phyloP scores from a whole-genome alignment of 1,140 invertebrate species.

The Dryas iulia region DNA sequence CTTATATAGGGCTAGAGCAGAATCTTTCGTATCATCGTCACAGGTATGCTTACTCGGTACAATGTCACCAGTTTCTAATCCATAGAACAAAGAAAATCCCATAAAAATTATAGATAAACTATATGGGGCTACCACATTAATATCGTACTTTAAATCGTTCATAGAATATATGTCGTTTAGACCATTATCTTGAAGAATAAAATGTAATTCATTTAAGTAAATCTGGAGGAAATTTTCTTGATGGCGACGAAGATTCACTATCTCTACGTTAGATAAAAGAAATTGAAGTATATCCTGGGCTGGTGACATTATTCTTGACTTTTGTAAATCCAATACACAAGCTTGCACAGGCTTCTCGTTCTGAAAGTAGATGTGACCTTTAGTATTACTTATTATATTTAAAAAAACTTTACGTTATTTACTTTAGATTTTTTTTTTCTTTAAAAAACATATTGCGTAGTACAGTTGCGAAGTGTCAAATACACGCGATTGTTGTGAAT shows the following conservation, averaged over 20 bases:
- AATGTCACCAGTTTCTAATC: background rate
- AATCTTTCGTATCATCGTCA: background rate
- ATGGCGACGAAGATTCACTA: background rate
- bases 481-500: too few relatives aligned
- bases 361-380: conserved; percentile 16
- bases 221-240: conserved; percentile 3
- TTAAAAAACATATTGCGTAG: too few relatives aligned
- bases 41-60: background rate
- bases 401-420: too few relatives aligned
- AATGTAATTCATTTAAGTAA: background rate
- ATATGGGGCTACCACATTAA: conserved; percentile 13
- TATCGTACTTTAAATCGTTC: conserved; percentile 15
- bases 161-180: conserved; percentile 8
- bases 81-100: conserved; percentile 6
- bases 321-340: conserved; percentile 31
- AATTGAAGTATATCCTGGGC: conserved; percentile 24
- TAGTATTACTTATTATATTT: too few relatives aligned
- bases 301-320: conserved; percentile 16
- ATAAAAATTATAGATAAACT: background rate
- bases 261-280: conserved; percentile 11
- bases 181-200: background rate
- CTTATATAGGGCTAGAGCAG: background rate
- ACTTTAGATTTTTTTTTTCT: too few relatives aligned
- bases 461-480: too few relatives aligned
- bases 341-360: conserved; percentile 16